These are phyloP conservation scores for Melanotaenia duboulayi DNA, from an alignment of 2,113 vertebrate genomes.

Conservation along the genomic window DNA sequence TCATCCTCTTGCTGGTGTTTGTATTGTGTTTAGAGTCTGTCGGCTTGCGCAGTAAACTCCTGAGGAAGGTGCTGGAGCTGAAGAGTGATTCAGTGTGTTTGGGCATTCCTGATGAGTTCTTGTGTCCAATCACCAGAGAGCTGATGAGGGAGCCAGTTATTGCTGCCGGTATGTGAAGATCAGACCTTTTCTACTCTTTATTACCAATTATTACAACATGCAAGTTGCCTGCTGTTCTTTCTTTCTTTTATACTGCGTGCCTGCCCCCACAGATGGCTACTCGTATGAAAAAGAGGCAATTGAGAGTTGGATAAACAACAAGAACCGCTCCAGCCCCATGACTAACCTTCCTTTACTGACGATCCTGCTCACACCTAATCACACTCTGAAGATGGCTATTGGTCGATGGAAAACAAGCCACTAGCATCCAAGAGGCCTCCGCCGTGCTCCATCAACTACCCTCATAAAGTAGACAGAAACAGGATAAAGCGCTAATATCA, in stretches of 20 bases:
- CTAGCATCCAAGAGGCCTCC: slow-evolving; percentile 30
- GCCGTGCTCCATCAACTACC: not conserved
- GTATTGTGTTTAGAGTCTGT: slow-evolving; percentile 85
- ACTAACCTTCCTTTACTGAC: slow-evolving; percentile 92
- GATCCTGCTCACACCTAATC: slow-evolving; percentile 89
- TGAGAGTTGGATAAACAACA: slow-evolving; percentile 90
- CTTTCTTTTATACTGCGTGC: not conserved
- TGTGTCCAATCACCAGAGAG: slow-evolving; percentile 96
- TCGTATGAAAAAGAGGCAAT: slow-evolving; percentile 95
- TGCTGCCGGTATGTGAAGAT: slow-evolving; percentile 86
- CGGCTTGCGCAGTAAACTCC: slow-evolving; percentile 88
- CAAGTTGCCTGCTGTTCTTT: not conserved
- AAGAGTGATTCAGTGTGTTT: slow-evolving; percentile 76
- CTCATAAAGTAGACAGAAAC: slow-evolving; percentile 8
- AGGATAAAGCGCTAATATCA: not conserved
- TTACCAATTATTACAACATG: not conserved
- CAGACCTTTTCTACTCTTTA: not conserved
- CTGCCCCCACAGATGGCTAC: slow-evolving; percentile 89
- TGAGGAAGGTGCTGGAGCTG: slow-evolving; percentile 90
- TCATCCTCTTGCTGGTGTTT: not conserved
- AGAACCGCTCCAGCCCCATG: slow-evolving; percentile 94
- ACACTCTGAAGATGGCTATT: slow-evolving; percentile 96
- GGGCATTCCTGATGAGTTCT: slow-evolving; percentile 91
- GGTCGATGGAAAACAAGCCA: slow-evolving; percentile 86
- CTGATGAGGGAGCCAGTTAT: slow-evolving; percentile 96